Evolutionary conservation across 2,888 invertebrate species (phyloP), one percentile per base, ranked within the genome.

Genomic region (Alitta virens): DNA sequence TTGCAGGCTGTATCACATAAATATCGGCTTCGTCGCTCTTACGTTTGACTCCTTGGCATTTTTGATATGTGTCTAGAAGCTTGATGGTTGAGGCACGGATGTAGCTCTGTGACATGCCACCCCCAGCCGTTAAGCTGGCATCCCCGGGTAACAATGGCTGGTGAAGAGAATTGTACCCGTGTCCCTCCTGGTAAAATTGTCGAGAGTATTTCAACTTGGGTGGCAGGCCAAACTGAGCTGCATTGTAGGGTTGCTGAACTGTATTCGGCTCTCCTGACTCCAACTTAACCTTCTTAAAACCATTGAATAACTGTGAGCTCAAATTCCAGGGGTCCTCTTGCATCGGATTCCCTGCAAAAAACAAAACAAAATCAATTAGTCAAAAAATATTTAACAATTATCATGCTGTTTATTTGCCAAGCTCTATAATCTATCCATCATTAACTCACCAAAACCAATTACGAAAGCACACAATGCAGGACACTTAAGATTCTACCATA

Each of bases 61-160:
- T 70, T 79, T 87, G 88, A 80, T 88, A 88, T 66, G 87, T 86
- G 79, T 88, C 88, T 84, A 88, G 80, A 72, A 87, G 84, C 82
- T 88, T 88, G 80, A 88, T 87, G 72, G 88, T 87, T 68, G 88
- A 88, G 64, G 88, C 86, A 75, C 87, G 85, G 75, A 88, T 86
- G 80, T 87, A 86, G 74, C 85, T 86, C 74, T 85, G 85, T 75
- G 86, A 70, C 68, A 72, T 65, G 51, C 64, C 49, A 24, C 26
- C 42, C 16, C 18, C 43, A 21, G 38, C 21, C 1, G 26, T 23
- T 21, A 33, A 21, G 14, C 16, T 42, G 7, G 51, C 38, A 16
- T 46, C 21, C n/a, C 46, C 33, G 5, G 33, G 7, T 33, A 33
- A 33, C 33, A 33, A 33, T 7, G 33, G 33, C 33, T 33, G 33